A percentile compares a stretch with the other conserved stretches of the same genome.
These are phyloP conservation scores for Eriosoma lanigerum DNA, from an alignment of 1,140 invertebrate species.

Conservation along the genomic window DNA sequence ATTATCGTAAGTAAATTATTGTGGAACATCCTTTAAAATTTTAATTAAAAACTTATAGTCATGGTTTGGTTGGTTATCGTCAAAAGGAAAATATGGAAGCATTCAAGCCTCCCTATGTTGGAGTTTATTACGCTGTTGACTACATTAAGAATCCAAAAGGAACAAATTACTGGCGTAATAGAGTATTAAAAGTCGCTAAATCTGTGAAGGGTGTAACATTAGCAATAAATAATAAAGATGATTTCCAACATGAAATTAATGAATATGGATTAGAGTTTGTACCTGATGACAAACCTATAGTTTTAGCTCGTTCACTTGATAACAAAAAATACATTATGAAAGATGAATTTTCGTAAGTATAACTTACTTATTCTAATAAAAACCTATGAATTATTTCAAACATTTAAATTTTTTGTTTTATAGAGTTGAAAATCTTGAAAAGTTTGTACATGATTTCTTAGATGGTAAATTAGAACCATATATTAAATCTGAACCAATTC, in stretches of 20 bases:
- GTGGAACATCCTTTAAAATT: not conserved
- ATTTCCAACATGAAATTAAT: conserved; percentile 90
- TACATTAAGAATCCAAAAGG: conserved; percentile 94
- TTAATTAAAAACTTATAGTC: conserved; percentile 61
- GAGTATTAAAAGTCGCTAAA: conserved; percentile 92
- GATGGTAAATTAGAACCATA: conserved; percentile 85
- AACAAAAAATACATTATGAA: conserved; percentile 89
- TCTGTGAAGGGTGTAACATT: conserved; percentile 79
- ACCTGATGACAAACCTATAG: conserved; percentile 85
- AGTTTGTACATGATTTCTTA: conserved; percentile 85
- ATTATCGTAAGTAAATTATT: too few relatives aligned
- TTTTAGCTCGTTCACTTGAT: conserved; percentile 77
- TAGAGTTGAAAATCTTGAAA: conserved; percentile 81
- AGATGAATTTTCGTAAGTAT: conserved; percentile 81
- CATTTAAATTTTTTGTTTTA: conserved; percentile 55
- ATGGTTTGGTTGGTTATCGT: conserved; percentile 89
- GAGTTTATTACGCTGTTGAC: conserved; percentile 93
- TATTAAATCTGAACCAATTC: conserved; percentile 93
- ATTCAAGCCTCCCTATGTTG: conserved; percentile 85
- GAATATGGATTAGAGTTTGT: conserved; percentile 89
- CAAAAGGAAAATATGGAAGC: conserved; percentile 80
- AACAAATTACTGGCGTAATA: conserved; percentile 98
- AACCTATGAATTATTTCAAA: not conserved
- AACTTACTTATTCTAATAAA: conserved; percentile 20
- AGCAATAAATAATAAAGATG: conserved; percentile 87